Evolutionary conservation across 2,797 vertebrate genomes (phyloP), one percentile per base, ranked within the genome.

Genomic region (Jordanella pulchra): DNA sequence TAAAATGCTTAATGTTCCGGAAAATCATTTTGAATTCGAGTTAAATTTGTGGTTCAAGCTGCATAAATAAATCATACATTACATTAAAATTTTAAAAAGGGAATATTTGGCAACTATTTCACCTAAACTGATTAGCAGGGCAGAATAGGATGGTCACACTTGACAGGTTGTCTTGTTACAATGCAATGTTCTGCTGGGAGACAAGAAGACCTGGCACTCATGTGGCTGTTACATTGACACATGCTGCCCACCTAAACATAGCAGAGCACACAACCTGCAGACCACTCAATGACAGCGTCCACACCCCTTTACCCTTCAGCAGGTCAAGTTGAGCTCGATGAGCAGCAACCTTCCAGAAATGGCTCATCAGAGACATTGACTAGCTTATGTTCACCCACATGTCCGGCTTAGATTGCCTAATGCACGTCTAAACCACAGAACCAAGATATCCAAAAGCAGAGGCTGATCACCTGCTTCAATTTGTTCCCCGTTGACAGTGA

Each of bases 201-300:
- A 68, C 47, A 25, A n/a, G 27, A 56, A 25, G 13, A 50, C n/a
- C 54, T 67, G 65, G 65, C 47, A 30, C 61, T 61, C 32, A 53
- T 27, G 56, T 39, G 25, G 56, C 60, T 64, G 73, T 54, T 75
- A 47, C 35, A 68, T 51, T 74, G 65, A 68, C 56, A 68, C 28
- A 54, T 54, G 53, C 56, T 60, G 53, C 56, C 72, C 39, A 68
- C 58, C 73, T 63, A 45, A 69, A 54, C 47, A 50, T 50, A 63
- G 73, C 66, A 69, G 47, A 69, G 53, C 58, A 39, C 42, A 74
- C 27, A 67, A 68, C 61, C 47, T 32, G 25, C 64, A 58, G 61
- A 55, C 48, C 67, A 54, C 50, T 51, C 35, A 6, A 15, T 53
- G 32, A 72, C 25, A 75, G 35, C 47, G 30, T 45, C 72, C 23